Conservation (phyloP, 2,797 vertebrate genomes). For the Falco columbarius region DNA sequence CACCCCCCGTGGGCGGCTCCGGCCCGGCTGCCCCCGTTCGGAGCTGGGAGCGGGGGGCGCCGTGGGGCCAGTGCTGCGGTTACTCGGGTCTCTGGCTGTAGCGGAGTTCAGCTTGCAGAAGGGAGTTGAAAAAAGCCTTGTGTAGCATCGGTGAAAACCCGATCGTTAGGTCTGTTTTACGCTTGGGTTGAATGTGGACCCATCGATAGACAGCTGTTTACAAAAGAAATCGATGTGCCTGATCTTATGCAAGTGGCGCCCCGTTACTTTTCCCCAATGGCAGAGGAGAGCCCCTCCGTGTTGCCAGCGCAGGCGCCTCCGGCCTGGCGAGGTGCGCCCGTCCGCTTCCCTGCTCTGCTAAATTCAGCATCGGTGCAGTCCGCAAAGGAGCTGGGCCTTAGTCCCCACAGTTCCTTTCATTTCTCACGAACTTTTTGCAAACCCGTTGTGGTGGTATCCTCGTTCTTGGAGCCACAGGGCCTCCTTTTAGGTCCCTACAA, state of each 20-base stretch:
- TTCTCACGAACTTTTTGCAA: not conserved
- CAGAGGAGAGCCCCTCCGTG: not conserved
- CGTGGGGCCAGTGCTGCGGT: rapidly evolving
- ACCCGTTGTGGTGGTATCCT: not conserved
- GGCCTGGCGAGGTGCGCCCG: no score
- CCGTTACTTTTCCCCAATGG: not conserved
- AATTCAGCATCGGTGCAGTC: not conserved
- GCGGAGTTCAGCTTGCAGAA: not conserved
- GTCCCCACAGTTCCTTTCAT: not conserved
- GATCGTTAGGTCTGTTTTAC: not conserved
- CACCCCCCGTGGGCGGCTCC: not conserved
- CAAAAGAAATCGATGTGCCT: not conserved
- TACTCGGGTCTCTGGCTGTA: not conserved
- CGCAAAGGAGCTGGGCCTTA: not conserved
- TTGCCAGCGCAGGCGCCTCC: not conserved
- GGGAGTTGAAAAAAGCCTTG: not conserved
- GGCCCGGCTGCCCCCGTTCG: not conserved
- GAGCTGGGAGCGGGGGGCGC: not conserved
- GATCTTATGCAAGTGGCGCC: not conserved
- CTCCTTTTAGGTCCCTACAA: not conserved
- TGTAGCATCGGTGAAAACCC: not conserved
- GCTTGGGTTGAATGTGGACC: not conserved
- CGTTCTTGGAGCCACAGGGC: not conserved
- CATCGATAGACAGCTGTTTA: not conserved
- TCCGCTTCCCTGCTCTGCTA: not conserved